A percentile compares a stretch with the other conserved stretches of the same genome.
phyloP scores from a whole-genome alignment of 2,888 invertebrate species.

The Lacanobia wlatinum region DNA sequence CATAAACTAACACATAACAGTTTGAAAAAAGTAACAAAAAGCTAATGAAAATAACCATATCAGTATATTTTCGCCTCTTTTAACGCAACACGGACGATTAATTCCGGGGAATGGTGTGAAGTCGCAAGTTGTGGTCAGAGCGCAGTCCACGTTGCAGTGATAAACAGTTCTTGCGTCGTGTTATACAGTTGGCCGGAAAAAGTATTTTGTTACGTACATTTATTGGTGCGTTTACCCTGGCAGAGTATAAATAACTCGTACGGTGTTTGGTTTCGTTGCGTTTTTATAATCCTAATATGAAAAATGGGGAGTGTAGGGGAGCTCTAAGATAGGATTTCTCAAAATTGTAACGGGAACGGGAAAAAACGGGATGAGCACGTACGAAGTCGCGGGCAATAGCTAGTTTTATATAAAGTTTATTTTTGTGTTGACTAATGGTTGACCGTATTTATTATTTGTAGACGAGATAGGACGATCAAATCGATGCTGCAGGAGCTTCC shows the following conservation, averaged over 20 bases:
- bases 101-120: constrained; percentile 69
- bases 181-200: constrained; percentile 63
- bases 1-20: constrained; percentile 26
- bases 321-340: no score
- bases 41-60: constrained; percentile 51
- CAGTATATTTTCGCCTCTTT: constrained; percentile 61
- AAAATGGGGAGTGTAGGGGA: no score
- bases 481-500: no score
- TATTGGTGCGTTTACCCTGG: constrained; percentile 67
- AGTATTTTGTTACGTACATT: constrained; percentile 66
- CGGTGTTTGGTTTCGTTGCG: neutral
- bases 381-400: no score
- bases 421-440: no score
- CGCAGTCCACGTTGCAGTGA: constrained; percentile 68
- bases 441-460: no score
- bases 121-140: constrained; percentile 68
- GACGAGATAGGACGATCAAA: no score
- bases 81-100: constrained; percentile 66
- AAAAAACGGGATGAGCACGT: no score
- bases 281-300: no score
- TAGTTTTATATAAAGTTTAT: no score
- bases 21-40: constrained; percentile 29
- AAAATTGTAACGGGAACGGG: no score
- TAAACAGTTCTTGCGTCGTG: constrained; percentile 64
- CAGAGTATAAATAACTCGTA: constrained; percentile 37